phyloP scores from a whole-genome alignment of 2,888 invertebrate genomes.

The Megamerina dolium region DNA sequence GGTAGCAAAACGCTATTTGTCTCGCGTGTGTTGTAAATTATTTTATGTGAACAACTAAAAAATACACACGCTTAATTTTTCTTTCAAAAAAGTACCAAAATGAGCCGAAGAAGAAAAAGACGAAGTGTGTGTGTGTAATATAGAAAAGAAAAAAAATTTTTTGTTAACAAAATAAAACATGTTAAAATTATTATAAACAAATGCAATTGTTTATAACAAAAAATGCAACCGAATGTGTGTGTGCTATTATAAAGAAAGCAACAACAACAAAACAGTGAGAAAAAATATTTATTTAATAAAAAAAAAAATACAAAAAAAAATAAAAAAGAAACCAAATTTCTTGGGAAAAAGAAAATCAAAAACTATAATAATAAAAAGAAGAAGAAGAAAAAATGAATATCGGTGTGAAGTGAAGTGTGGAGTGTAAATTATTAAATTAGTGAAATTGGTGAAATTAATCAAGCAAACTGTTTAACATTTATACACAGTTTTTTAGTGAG shows the following conservation, averaged over 20 bases:
- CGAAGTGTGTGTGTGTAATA: conserved; percentile 6
- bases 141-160: too few species aligned
- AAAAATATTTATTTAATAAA: too few species aligned
- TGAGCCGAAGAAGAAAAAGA: conserved; percentile 8
- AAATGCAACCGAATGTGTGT: too few species aligned
- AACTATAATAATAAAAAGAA: conserved; percentile 7
- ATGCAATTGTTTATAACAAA: too few species aligned
- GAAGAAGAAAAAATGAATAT: background rate
- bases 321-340: conserved; percentile 11
- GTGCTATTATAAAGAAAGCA: too few species aligned
- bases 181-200: too few species aligned
- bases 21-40: conserved; percentile 29
- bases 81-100: conserved; percentile 18
- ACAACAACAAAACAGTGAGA: too few species aligned
- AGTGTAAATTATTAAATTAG: background rate
- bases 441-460: background rate
- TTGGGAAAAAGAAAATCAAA: conserved; percentile 7
- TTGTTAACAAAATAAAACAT: too few species aligned
- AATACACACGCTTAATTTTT: conserved; percentile 1
- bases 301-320: conserved; percentile 18
- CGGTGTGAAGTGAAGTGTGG: background rate
- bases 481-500: conserved; percentile 45
- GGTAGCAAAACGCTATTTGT: conserved; percentile 34
- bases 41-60: conserved; percentile 17
- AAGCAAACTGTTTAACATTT: conserved; percentile 42